Evolutionary conservation across 2,797 vertebrate species (phyloP).

Genomic region (Diplodus puntazzo): DNA sequence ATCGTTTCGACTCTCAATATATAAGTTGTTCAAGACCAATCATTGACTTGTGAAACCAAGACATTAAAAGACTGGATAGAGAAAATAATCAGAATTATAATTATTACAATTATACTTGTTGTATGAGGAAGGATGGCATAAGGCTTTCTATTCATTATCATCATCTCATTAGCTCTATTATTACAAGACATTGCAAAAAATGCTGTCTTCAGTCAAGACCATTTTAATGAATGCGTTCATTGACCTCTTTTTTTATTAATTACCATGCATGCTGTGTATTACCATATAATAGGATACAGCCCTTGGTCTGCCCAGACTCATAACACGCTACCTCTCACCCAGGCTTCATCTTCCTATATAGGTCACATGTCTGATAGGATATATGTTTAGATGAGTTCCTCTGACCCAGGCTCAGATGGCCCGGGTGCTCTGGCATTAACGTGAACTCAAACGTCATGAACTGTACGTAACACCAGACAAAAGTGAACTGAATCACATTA

Average conservation of each 20-base stretch:
- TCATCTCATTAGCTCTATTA: neutral
- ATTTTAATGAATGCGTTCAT: slow-evolving; percentile 12
- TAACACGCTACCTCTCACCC: slow-evolving; percentile 43
- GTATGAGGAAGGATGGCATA: neutral
- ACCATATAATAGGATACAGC: slow-evolving; percentile 28
- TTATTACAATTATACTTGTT: neutral
- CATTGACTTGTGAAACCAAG: too few species aligned
- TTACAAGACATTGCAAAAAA: too few species aligned
- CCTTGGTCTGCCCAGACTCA: slow-evolving; percentile 36
- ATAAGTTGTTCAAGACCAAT: too few species aligned
- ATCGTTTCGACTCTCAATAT: too few species aligned
- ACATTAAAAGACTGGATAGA: neutral
- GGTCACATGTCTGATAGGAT: slow-evolving; percentile 71
- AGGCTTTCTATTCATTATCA: neutral
- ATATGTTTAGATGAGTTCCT: slow-evolving; percentile 58
- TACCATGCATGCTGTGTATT: slow-evolving; percentile 36
- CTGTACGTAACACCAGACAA: neutral
- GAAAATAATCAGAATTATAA: neutral
- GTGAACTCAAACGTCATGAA: neutral
- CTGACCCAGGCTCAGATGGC: slow-evolving; percentile 47
- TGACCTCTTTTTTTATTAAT: slow-evolving; percentile 56
- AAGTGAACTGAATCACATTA: neutral
- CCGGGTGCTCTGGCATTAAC: neutral
- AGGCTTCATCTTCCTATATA: slow-evolving; percentile 60
- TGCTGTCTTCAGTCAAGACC: neutral